A percentile compares a stretch with the other conserved stretches of the same genome.
phyloP scores from a whole-genome alignment of 2,113 vertebrate genomes.

The Stegastes partitus region DNA sequence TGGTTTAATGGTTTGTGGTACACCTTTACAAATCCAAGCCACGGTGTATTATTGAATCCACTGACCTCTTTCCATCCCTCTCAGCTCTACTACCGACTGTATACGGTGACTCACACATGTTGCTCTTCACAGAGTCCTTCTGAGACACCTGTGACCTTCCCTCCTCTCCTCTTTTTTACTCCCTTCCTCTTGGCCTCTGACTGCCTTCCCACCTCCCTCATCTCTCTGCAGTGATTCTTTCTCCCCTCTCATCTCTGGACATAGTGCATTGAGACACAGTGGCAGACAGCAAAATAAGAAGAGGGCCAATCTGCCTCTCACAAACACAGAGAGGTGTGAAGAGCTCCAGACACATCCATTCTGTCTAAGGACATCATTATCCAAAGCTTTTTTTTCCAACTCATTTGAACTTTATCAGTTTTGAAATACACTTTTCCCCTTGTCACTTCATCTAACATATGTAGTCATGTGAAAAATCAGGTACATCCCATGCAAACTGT shows the following conservation, averaged over 20 bases:
- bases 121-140: conserved; percentile 47
- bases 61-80: conserved; percentile 30
- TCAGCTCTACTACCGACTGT: neutral
- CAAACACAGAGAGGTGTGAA: conserved; percentile 12
- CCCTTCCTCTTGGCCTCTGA: conserved; percentile 40
- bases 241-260: conserved; percentile 36
- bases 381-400: conserved; percentile 3
- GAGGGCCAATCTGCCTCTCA: conserved; percentile 8
- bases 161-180: conserved; percentile 42
- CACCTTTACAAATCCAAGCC: conserved; percentile 7
- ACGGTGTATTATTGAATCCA: conserved; percentile 2
- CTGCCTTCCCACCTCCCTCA: conserved; percentile 28
- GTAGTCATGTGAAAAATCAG: neutral
- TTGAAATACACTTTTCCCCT: neutral
- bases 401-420: conserved; percentile 2
- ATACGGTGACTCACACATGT: conserved; percentile 40
- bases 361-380: conserved; percentile 9
- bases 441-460: neutral
- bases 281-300: neutral
- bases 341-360: conserved; percentile 26
- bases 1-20: neutral
- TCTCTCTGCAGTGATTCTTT: conserved; percentile 22
- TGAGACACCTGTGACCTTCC: conserved; percentile 40
- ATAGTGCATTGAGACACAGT: neutral
- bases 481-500: no score